A percentile compares a stretch with the other conserved stretches of the same genome.
These are phyloP conservation scores for Denticeps clupeoides DNA, from an alignment of 2,797 vertebrate genomes.

Conservation along the genomic window DNA sequence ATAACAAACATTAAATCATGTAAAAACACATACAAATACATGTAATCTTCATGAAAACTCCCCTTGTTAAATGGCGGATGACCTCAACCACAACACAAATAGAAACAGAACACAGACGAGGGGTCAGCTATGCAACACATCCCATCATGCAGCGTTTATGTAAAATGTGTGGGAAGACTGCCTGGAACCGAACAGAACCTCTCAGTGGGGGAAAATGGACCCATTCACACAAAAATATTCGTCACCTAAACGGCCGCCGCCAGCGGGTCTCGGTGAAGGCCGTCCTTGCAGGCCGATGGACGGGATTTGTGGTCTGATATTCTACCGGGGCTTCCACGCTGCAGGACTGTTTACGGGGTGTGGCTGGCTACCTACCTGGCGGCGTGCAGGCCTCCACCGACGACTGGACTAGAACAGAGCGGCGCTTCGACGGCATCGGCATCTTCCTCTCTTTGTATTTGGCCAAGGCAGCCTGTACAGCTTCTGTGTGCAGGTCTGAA, in stretches of 20 bases:
- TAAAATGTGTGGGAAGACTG: neutral
- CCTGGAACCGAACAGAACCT: too few species aligned
- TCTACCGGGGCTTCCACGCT: too few species aligned
- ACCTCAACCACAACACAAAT: neutral
- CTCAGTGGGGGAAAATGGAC: too few species aligned
- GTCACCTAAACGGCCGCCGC: too few species aligned
- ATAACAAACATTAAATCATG: too few species aligned
- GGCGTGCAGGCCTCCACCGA: conserved; percentile 86
- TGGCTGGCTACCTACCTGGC: conserved; percentile 65
- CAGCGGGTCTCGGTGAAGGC: too few species aligned
- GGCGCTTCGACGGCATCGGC: conserved; percentile 94
- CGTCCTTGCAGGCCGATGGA: too few species aligned
- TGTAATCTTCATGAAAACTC: too few species aligned
- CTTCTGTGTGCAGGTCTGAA: conserved; percentile 89
- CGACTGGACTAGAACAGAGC: conserved; percentile 80
- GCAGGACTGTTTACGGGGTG: conserved; percentile 5
- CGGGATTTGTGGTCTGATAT: too few species aligned
- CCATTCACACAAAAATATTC: too few species aligned
- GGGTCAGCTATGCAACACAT: neutral
- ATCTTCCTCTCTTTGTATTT: conserved; percentile 92
- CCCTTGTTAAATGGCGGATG: too few species aligned
- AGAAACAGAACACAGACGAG: neutral
- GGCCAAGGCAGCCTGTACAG: conserved; percentile 89
- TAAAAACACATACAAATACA: too few species aligned
- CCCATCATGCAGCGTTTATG: neutral